Base-by-base conservation (phyloP, 2,113 vertebrate genomes). In the Campylomormyrus numenius region DNA sequence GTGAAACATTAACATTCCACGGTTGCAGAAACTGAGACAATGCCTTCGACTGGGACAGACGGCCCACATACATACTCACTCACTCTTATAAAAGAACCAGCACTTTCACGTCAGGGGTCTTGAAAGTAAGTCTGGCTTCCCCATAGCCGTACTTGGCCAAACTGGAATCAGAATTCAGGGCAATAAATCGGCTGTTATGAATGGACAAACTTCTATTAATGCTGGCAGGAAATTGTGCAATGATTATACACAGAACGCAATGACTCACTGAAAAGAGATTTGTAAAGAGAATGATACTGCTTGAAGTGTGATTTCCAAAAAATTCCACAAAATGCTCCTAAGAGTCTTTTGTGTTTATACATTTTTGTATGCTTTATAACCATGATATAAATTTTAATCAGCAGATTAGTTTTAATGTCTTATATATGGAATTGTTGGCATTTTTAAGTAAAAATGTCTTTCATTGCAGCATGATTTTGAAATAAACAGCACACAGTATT, bases 201-300 rank as follows among this genome's bases (percentile, higher is more conserved):
- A 92, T 95, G 93, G 95, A 95, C 94, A 93, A 93, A 93, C 90
- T 92, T 94, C 92, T 93, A 94, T 92, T 94, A 92, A 92, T 93
- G 94, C 93, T 92, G 53, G 80, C 45, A 85, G 80, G 53, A 93
- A 90, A 95, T 90, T 91, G 92, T 91, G 94, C 93, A 94, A 95
- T 95, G 94, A 95, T 94, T 94, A 94, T 93, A 94, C 93, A 92
- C 92, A 91, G 93, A 94, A 92, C 53, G 88, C 94, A 94, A 94
- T 94, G 93, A 95, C 91, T 95, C 92, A 94, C 94, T 94, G 93
- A 91, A 85, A 92, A 92, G 91, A 93, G 93, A 95, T 95, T 94
- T 94, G 92, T 89, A 35, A 80, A 80, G 15, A 80, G 93, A 77
- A 62, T 48, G 21, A 27, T 80, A 27, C 35, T 46, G 50, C 21